phyloP scores from a whole-genome alignment of 1,140 invertebrate genomes.

The Drosophila varians region DNA sequence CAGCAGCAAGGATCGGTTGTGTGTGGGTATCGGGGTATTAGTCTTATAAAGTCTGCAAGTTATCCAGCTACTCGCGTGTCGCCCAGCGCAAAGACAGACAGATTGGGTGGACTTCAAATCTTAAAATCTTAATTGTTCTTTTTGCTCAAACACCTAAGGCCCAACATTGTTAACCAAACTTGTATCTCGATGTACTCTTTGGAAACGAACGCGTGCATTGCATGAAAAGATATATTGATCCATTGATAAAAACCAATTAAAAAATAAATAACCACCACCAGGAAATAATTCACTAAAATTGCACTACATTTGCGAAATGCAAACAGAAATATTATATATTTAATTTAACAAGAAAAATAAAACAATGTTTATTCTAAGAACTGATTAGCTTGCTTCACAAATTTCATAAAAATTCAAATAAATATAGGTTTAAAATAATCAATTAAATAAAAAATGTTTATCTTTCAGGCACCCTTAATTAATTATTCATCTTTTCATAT shows the following conservation, averaged over 20 bases:
- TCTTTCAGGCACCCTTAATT: not conserved
- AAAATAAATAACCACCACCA: conserved; percentile 33
- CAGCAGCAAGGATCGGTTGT: conserved; percentile 43
- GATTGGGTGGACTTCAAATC: conserved; percentile 51
- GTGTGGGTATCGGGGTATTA: conserved; percentile 14
- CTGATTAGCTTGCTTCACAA: not conserved
- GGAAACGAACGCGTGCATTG: conserved; percentile 65
- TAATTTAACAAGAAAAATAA: not conserved
- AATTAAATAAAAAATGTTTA: not conserved
- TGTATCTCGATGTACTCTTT: conserved; percentile 38
- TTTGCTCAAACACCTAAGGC: conserved; percentile 59
- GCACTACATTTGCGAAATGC: conserved; percentile 22
- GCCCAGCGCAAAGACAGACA: conserved; percentile 79
- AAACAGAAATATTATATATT: conserved; percentile 5
- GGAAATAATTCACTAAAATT: conserved; percentile 20
- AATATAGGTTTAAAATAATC: not conserved
- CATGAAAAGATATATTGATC: conserved; percentile 22
- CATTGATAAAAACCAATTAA: conserved; percentile 14
- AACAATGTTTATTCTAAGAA: not conserved
- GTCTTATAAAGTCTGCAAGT: conserved; percentile 25
- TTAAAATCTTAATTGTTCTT: conserved; percentile 27
- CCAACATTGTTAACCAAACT: conserved; percentile 45
- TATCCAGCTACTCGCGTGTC: conserved; percentile 81
- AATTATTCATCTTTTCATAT: not conserved
- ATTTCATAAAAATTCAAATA: not conserved